A percentile compares a stretch with the other conserved stretches of the same genome.
phyloP scores from a whole-genome alignment of 1,140 invertebrate species.

The Manduca sexta region DNA sequence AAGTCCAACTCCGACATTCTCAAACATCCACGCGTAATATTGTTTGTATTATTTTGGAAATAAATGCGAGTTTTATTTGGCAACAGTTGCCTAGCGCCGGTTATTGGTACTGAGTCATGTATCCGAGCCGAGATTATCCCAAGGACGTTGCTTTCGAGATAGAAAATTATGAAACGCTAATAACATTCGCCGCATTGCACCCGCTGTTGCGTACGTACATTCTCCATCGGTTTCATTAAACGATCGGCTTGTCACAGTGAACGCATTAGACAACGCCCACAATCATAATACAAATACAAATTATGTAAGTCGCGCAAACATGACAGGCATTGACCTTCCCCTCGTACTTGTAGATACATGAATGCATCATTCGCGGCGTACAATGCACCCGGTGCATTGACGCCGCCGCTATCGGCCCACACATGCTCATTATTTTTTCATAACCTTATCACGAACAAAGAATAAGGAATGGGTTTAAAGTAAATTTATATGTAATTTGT shows the following conservation, averaged over 20 bases:
- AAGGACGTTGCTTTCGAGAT: constrained; percentile 47
- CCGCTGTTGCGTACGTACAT: constrained; percentile 3
- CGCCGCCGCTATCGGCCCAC: constrained; percentile 50
- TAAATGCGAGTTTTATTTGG: constrained; percentile 40
- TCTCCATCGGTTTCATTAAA: neutral
- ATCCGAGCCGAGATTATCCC: constrained; percentile 43
- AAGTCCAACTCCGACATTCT: neutral
- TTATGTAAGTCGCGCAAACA: constrained; percentile 61
- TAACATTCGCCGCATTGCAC: constrained; percentile 7
- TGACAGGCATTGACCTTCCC: constrained; percentile 63
- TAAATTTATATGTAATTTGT: constrained; percentile 12
- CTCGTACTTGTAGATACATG: constrained; percentile 43
- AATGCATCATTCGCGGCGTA: constrained; percentile 60
- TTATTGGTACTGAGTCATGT: constrained; percentile 46
- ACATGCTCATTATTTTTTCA: constrained; percentile 52
- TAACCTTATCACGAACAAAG: constrained; percentile 40
- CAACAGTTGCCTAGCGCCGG: constrained; percentile 43
- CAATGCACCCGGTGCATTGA: constrained; percentile 58
- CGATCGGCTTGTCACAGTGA: constrained; percentile 17
- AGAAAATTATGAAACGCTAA: constrained; percentile 20
- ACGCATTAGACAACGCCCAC: constrained; percentile 30
- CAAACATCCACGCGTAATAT: constrained; percentile 13
- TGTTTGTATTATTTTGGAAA: constrained; percentile 35
- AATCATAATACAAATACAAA: constrained; percentile 47
- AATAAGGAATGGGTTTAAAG: constrained; percentile 25